Evolutionary conservation across 2,888 invertebrate genomes (phyloP).

Genomic region (Cylindroiulus punctatus): DNA sequence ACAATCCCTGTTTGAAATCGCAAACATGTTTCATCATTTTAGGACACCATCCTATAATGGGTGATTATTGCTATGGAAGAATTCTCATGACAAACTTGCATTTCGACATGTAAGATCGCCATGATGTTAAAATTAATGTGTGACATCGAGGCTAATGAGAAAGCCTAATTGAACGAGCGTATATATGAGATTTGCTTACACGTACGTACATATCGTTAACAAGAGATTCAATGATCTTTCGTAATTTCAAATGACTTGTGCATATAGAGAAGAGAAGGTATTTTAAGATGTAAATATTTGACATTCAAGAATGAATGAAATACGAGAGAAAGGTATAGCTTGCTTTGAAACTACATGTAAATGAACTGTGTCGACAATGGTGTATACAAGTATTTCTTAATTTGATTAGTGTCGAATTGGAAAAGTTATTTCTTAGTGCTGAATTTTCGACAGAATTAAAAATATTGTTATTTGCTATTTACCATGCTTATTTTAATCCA

Average conservation of each 20-base stretch:
- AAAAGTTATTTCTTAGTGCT: neutral
- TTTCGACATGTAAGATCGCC: neutral
- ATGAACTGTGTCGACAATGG: neutral
- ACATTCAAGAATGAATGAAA: neutral
- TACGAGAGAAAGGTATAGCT: no score
- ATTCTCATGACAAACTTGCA: neutral
- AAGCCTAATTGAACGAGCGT: neutral
- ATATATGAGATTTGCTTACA: neutral
- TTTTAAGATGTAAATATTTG: neutral
- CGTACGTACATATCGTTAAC: no score
- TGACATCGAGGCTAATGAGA: neutral
- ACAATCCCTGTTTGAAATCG: neutral
- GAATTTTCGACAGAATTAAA: neutral
- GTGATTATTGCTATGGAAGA: constrained; percentile 18
- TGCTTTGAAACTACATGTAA: neutral
- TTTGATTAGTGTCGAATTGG: neutral
- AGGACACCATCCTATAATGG: neutral
- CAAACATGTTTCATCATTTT: neutral
- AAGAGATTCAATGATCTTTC: neutral
- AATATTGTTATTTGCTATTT: neutral
- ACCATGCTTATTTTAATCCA: no score
- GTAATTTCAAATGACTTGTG: neutral
- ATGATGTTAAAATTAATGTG: neutral
- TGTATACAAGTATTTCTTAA: neutral
- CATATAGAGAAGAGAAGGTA: neutral